Evolutionary conservation across 2,888 invertebrate genomes (phyloP), one percentile per base, ranked within the genome.

Genomic region (Argyresthia goedartella): DNA sequence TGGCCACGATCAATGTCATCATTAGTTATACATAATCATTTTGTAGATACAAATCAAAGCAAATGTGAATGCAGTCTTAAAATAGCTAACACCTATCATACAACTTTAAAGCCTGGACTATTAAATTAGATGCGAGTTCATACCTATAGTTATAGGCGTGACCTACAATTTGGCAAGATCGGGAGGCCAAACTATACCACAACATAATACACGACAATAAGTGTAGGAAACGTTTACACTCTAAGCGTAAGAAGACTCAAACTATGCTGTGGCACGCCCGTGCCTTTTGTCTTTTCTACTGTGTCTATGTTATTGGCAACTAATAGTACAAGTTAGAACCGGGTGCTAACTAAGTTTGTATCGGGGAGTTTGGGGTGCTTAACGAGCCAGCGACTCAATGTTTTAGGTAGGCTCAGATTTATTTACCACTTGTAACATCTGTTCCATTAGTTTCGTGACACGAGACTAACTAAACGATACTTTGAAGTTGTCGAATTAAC

Each of bases 401-500:
- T 66, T 73, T 71, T 69, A 71, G 71, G 63, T 68, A 63, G 59
- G 63, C 59, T 62, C 65, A 71, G 76, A 77, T 77, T 25, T 25
- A 25, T 25, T 25, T 25, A 25, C 25, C 25, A 25, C 25, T 25
- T 25, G 25, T 25, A 25, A 25, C 25, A 25, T 25, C 25, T 25
- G 25, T 25, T 25, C 25, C 25, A 61, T 68, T 70, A 25, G 25
- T 25, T 25, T 25, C 25, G 25, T 25, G 25, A 25, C 25, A 25
- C 25, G 25, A 25, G 25, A 25, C 25, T 66, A 60, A 65, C 69
- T 72, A 74, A 81, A 81, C 73, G 75, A 79, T 73, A 81, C 71
- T 81, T 81, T 78, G 73, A 82, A 80, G 71, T 80, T 76, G 74
- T 75, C 77, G 76, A 79, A 81, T 81, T 81, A 80, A 71, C 80